Evolutionary conservation across 2,888 invertebrate species (phyloP).

Genomic region (Brenthis daphne): DNA sequence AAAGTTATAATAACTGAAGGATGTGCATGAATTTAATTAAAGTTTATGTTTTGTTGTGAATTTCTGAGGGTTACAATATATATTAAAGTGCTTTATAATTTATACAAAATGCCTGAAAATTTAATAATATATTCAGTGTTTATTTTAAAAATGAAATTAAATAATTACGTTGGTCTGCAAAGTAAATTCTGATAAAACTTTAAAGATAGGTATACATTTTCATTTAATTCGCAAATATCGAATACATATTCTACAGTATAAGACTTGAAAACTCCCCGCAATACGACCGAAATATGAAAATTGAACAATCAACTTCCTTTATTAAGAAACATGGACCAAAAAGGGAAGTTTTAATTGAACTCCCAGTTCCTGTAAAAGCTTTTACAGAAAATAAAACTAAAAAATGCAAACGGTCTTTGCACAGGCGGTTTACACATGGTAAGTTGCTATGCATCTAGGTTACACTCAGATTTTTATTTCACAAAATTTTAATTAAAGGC

Average conservation of each 20-base stretch:
- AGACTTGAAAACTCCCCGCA: slow-evolving; percentile 2
- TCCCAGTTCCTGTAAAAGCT: slow-evolving; percentile 63
- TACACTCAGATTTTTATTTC: slow-evolving; percentile 6
- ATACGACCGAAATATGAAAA: slow-evolving; percentile 39
- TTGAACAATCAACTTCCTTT: slow-evolving; percentile 52
- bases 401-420: slow-evolving; percentile 58
- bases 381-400: slow-evolving; percentile 61
- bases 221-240: neutral
- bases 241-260: neutral
- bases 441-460: slow-evolving; percentile 14
- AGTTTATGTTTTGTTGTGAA: neutral
- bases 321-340: slow-evolving; percentile 50
- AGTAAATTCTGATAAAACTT: neutral
- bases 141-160: too few species aligned
- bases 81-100: too few species aligned
- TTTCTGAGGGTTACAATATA: neutral
- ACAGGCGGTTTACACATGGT: slow-evolving; percentile 57
- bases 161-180: too few species aligned
- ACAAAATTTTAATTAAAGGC: slow-evolving; percentile 19
- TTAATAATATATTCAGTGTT: too few species aligned
- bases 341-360: slow-evolving; percentile 64
- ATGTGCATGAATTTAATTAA: slow-evolving; percentile 12
- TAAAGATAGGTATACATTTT: neutral
- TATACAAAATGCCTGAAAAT: too few species aligned
- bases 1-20: neutral